Evolutionary conservation across 2,113 vertebrate species (phyloP), one percentile per base, ranked within the genome.

Genomic region (Scopus umbretta): DNA sequence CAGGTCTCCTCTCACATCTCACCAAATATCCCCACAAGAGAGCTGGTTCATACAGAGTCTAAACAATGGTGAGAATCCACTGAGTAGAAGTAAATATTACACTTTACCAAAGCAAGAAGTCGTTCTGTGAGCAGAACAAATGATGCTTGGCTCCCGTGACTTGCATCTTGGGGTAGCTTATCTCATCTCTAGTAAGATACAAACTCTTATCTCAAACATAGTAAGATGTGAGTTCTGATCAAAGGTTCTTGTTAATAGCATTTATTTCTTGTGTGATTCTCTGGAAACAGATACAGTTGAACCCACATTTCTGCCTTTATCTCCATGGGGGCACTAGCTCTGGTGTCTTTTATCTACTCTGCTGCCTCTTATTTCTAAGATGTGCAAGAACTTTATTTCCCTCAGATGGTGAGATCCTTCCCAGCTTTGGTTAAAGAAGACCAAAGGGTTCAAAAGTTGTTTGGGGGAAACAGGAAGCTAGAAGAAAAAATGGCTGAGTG

Each of bases 391-490:
- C 30, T 96, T 90, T 85, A 81, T 90, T 96, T 94, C 53, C 81
- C 58, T 42, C 62, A 65, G 65, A 79, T 52, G 73, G 56, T 12
- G 14, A 86, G 38, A 84, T 34, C 61, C 43, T 80, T 59, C 76
- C 42, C 80, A 79, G 73, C 27, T 75, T 66, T 65, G 36, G 49
- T 91, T 82, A 65, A 85, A 82, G n/a, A 52, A 53, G 81, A 93
- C 92, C 62, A 56, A 92, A 91, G 53, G 18, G 53, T 96, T 96
- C 84, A 87, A 79, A 94, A 95, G 91, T 79, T 94, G 83, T 91
- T 62, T 86, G 65, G 89, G 88, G 50, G 47, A 91, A 96, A 87
- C 84, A 96, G 93, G 96, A 97, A 96, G 25, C 56, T 74, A 95
- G 87, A 81, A 93, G 42, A 62, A 82, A 90, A 90, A 91, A 81